A percentile compares a stretch with the other conserved stretches of the same genome.
These are phyloP conservation scores for Euzetes globulus DNA, from an alignment of 2,888 invertebrate genomes.

Conservation along the genomic window DNA sequence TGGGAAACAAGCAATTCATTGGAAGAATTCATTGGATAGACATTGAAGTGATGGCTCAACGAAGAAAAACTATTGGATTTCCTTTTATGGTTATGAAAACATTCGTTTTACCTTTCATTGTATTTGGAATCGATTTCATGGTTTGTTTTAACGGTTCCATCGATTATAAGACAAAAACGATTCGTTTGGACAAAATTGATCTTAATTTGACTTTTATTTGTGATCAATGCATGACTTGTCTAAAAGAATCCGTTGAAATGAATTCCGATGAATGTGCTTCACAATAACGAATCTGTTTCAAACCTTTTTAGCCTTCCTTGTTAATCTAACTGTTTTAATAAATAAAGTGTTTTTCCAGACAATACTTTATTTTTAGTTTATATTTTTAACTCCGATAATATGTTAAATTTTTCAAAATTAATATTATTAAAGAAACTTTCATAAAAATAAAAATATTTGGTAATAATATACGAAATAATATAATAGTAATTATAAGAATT, in stretches of 20 bases:
- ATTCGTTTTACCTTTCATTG: background rate
- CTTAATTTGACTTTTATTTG: background rate
- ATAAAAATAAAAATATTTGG: too few species aligned
- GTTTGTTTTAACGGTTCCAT: background rate
- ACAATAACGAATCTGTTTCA: too few species aligned
- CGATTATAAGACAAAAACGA: background rate
- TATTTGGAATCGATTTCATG: conserved; percentile 2
- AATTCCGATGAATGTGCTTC: too few species aligned
- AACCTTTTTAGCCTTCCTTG: too few species aligned
- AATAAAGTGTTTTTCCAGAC: too few species aligned
- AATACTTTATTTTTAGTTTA: too few species aligned
- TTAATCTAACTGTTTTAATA: too few species aligned
- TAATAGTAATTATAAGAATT: too few species aligned
- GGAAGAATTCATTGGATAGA: conserved; percentile 7
- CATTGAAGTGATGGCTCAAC: background rate
- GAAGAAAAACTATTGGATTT: background rate
- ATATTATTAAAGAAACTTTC: too few species aligned
- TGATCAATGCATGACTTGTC: background rate
- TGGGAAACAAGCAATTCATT: background rate
- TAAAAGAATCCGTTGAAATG: background rate
- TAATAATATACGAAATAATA: too few species aligned
- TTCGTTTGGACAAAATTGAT: background rate
- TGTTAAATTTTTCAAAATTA: too few species aligned
- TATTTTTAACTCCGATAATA: too few species aligned
- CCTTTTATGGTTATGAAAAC: background rate